Percentiles rank a stretch among this genome's conserved stretches.
Evolutionary conservation across 2,113 vertebrate genomes (phyloP).

Genomic region (Pitta sordida): DNA sequence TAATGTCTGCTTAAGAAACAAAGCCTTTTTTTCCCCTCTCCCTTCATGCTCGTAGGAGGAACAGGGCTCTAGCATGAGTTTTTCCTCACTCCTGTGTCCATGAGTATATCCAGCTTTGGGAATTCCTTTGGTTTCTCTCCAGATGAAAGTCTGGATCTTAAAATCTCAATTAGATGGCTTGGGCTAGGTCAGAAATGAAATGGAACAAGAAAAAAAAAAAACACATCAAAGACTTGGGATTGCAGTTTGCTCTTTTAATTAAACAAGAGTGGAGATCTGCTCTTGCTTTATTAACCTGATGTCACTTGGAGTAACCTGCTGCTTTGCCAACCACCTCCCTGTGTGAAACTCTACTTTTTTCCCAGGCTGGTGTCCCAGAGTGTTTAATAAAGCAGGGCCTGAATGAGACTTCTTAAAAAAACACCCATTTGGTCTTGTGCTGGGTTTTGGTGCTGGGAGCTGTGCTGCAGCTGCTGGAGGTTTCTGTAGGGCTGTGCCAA

Average conservation of each 20-base stretch:
- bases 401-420: neutral
- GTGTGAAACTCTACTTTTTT: conserved; percentile 23
- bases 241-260: conserved; percentile 56
- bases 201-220: neutral
- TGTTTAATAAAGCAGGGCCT: conserved; percentile 32
- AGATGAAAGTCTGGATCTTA: conserved; percentile 58
- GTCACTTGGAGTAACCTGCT: conserved; percentile 49
- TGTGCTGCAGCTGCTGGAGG: accelerated
- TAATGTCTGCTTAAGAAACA: conserved; percentile 49
- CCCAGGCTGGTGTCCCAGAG: conserved; percentile 32
- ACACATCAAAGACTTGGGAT: conserved; percentile 50
- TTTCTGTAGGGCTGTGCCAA: neutral
- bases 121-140: conserved; percentile 52
- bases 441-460: neutral
- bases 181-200: conserved; percentile 59
- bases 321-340: conserved; percentile 27
- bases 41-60: neutral
- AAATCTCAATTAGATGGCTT: conserved; percentile 61
- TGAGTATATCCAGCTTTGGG: neutral
- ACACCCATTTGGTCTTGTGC: neutral
- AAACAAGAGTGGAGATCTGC: conserved; percentile 20
- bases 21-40: neutral
- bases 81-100: neutral
- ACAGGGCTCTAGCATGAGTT: neutral
- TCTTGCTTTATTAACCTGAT: conserved; percentile 46